These are phyloP conservation scores for Limnephilus marmoratus DNA, from an alignment of 2,888 invertebrate species.

Conservation along the genomic window DNA sequence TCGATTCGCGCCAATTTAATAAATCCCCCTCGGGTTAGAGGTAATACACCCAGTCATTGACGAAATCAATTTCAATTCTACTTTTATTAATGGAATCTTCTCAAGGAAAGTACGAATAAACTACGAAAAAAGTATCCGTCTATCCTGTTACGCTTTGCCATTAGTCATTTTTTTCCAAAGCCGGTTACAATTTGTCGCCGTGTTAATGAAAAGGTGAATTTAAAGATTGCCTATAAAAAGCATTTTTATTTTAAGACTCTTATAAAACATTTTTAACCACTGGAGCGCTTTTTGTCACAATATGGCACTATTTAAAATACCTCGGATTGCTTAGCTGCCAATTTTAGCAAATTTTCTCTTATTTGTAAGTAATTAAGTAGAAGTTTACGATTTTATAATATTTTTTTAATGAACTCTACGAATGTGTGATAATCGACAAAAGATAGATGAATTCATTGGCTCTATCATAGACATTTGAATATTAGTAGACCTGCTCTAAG, in stretches of 20 bases:
- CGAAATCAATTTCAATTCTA: slow-evolving; percentile 36
- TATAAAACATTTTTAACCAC: neutral
- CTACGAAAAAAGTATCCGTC: neutral
- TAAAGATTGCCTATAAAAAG: neutral
- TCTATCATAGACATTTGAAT: too few species aligned
- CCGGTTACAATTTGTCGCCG: neutral
- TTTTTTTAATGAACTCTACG: too few species aligned
- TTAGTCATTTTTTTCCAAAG: neutral
- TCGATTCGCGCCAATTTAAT: slow-evolving; percentile 31
- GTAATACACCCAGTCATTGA: neutral
- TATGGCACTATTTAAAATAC: too few species aligned
- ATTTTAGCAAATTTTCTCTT: too few species aligned
- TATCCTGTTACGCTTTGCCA: neutral
- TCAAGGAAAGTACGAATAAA: neutral
- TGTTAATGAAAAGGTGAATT: neutral
- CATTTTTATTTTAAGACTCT: neutral
- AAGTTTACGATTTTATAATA: too few species aligned
- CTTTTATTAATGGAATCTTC: slow-evolving; percentile 22
- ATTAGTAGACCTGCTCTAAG: too few species aligned
- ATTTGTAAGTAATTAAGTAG: too few species aligned
- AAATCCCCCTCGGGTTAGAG: slow-evolving; percentile 20
- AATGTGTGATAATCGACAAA: too few species aligned
- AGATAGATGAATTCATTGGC: too few species aligned
- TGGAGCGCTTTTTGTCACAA: neutral
- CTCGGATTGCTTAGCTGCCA: too few species aligned